Evolutionary conservation across 2,113 vertebrate species (phyloP).

Genomic region (Petroica traversi): DNA sequence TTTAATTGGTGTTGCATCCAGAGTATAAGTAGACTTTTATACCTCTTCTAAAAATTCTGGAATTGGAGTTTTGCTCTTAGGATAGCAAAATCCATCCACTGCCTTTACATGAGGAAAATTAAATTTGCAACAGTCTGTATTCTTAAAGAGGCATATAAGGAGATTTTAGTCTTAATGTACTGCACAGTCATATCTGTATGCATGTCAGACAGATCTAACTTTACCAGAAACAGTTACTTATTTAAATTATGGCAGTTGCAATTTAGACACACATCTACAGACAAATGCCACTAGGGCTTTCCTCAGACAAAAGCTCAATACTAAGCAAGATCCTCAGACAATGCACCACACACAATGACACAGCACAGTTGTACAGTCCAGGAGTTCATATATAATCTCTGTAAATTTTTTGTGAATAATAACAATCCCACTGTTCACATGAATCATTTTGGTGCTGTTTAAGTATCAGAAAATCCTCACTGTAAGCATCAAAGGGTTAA

Average conservation of each 20-base stretch:
- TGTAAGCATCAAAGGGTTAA: slow-evolving; percentile 1
- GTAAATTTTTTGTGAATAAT: neutral
- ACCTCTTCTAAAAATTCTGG: neutral
- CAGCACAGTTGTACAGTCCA: neutral
- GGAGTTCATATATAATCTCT: neutral
- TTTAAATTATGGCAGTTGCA: neutral
- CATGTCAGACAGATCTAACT: neutral
- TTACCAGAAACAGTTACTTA: neutral
- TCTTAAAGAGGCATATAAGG: neutral
- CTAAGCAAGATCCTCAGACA: neutral
- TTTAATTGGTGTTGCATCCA: neutral
- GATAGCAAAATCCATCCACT: neutral
- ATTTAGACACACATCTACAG: neutral
- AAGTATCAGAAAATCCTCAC: neutral
- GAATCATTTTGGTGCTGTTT: neutral
- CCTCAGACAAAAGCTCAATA: neutral
- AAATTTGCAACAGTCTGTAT: neutral
- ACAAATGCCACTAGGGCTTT: neutral
- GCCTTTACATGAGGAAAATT: neutral
- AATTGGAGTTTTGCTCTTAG: neutral
- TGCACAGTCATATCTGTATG: neutral
- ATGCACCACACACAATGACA: neutral
- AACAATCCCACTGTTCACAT: neutral
- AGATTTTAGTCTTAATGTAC: neutral
- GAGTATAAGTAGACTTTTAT: neutral